A percentile compares a stretch with the other conserved stretches of the same genome.
phyloP scores from a whole-genome alignment of 2,113 vertebrate genomes.

The Lasiurus borealis region DNA sequence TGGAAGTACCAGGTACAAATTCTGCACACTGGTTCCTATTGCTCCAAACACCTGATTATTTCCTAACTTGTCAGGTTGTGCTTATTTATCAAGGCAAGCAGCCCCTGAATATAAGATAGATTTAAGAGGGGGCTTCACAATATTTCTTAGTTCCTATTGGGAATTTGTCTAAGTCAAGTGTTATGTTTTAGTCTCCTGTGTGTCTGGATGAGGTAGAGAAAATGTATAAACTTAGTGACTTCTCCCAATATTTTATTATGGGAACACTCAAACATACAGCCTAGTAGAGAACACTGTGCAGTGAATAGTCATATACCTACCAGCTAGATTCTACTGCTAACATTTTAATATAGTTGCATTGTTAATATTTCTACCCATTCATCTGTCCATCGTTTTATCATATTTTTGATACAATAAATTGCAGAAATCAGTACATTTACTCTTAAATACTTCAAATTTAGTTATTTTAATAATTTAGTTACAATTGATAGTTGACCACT shows the following conservation, averaged over 20 bases:
- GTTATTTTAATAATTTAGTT: not conserved
- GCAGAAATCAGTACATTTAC: not conserved
- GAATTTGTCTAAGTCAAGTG: not conserved
- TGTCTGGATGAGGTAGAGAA: not conserved
- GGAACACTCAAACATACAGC: not conserved
- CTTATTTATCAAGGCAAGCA: not conserved
- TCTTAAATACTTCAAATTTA: not conserved
- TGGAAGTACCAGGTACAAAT: not conserved
- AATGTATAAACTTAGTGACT: not conserved
- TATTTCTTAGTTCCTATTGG: not conserved
- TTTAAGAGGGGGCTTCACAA: not conserved
- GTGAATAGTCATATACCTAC: not conserved
- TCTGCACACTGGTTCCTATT: not conserved
- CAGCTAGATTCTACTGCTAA: not conserved
- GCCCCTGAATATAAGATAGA: not conserved
- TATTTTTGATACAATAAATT: not conserved
- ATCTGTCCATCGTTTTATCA: not conserved
- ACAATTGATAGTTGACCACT: not conserved
- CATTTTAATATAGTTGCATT: not conserved
- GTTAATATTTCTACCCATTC: not conserved
- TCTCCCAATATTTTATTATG: not conserved
- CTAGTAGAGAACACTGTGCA: not conserved
- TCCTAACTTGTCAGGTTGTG: not conserved
- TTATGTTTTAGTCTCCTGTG: not conserved
- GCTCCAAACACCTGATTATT: not conserved